phyloP scores from a whole-genome alignment of 1,140 invertebrate species.

The Drosophila novamexicana region DNA sequence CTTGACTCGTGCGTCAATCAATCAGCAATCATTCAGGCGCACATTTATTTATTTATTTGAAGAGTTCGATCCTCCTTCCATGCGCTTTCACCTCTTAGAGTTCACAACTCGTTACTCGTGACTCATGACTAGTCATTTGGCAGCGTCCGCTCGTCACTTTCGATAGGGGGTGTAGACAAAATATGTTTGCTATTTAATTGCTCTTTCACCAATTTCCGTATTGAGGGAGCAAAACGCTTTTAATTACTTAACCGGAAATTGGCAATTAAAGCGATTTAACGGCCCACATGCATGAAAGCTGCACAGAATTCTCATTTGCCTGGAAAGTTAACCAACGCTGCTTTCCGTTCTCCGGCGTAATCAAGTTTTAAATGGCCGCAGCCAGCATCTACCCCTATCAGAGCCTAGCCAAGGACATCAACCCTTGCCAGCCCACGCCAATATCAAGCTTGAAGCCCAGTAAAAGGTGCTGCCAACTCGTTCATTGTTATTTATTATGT shows the following conservation, averaged over 20 bases:
- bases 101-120: neutral
- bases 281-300: slow-evolving; percentile 56
- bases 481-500: slow-evolving; percentile 82
- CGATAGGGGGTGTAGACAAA: slow-evolving; percentile 31
- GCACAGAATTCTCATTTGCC: slow-evolving; percentile 45
- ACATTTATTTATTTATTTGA: slow-evolving; percentile 78
- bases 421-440: slow-evolving; percentile 3
- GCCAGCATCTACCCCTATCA: neutral
- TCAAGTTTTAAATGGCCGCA: slow-evolving; percentile 77
- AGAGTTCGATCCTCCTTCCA: slow-evolving; percentile 21
- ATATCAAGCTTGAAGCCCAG: slow-evolving; percentile 15
- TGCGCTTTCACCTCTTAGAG: neutral
- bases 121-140: neutral
- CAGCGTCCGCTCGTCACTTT: neutral
- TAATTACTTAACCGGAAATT: slow-evolving; percentile 83
- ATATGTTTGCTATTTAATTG: slow-evolving; percentile 76
- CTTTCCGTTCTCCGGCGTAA: slow-evolving; percentile 58
- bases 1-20: slow-evolving; percentile 59
- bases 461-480: slow-evolving; percentile 71
- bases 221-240: slow-evolving; percentile 65
- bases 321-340: slow-evolving; percentile 26
- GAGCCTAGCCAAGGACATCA: slow-evolving; percentile 7
- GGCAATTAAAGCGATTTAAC: slow-evolving; percentile 83
- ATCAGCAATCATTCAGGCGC: slow-evolving; percentile 70
- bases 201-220: slow-evolving; percentile 58